Percentiles rank a stretch among this genome's conserved stretches.
Conservation (phyloP, 2,797 vertebrate genomes). For the Tenualosa thibaudeaui region DNA sequence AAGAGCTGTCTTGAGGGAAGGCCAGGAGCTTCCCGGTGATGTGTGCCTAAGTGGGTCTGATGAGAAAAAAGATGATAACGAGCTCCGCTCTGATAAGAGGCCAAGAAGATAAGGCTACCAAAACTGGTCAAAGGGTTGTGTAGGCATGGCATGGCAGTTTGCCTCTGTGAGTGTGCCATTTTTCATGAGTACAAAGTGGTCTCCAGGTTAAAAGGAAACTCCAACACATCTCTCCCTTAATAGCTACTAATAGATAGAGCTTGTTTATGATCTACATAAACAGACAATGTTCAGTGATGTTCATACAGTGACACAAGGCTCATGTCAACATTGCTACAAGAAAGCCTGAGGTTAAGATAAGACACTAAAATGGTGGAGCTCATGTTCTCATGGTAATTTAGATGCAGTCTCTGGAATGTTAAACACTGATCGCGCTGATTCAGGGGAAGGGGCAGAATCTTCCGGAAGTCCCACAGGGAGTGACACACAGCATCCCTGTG, state of each 20-base stretch:
- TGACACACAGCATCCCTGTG: slow-evolving; percentile 55
- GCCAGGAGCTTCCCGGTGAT: neutral
- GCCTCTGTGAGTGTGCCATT: slow-evolving; percentile 8
- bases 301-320: neutral
- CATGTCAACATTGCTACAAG: neutral
- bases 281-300: neutral
- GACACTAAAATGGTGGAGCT: neutral
- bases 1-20: slow-evolving; percentile 12
- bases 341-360: slow-evolving; percentile 5
- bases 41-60: slow-evolving; percentile 2
- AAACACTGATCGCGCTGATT: slow-evolving; percentile 69
- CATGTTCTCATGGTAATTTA: slow-evolving; percentile 47
- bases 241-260: neutral
- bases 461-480: slow-evolving; percentile 58
- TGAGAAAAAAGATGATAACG: neutral
- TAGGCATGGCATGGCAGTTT: neutral
- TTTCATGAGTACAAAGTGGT: neutral
- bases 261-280: neutral
- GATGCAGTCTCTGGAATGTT: slow-evolving; percentile 63
- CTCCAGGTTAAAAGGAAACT: neutral
- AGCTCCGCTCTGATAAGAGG: neutral
- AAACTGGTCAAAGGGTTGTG: neutral
- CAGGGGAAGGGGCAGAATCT: slow-evolving; percentile 45
- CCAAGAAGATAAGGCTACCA: neutral
- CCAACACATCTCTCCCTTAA: neutral